These are phyloP conservation scores for Pavo muticus DNA, from an alignment of 2,113 vertebrate species.

Conservation along the genomic window DNA sequence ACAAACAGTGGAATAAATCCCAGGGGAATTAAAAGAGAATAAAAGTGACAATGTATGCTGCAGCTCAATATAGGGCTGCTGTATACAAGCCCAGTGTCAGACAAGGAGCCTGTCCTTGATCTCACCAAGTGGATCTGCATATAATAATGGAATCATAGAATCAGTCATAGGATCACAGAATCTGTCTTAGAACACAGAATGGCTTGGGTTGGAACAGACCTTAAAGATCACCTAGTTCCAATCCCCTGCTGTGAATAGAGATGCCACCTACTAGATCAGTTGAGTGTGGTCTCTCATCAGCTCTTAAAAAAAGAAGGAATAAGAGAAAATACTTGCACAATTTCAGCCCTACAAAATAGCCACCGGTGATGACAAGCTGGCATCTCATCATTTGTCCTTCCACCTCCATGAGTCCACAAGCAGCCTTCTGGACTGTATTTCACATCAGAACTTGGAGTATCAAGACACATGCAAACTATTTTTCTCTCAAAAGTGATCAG, in stretches of 20 bases:
- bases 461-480: not conserved
- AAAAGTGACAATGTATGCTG: not conserved
- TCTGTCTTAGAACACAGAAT: not conserved
- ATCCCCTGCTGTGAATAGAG: not conserved
- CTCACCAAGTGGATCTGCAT: not conserved
- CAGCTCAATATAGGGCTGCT: not conserved
- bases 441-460: not conserved
- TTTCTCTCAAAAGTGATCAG: not conserved
- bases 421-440: not conserved
- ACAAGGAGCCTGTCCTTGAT: not conserved
- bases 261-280: not conserved
- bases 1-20: not conserved
- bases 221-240: not conserved
- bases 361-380: not conserved
- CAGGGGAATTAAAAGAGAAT: not conserved
- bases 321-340: not conserved
- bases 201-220: not conserved
- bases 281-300: not conserved
- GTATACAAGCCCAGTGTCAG: not conserved
- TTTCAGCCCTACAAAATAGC: not conserved
- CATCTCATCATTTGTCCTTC: not conserved
- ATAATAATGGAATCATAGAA: not conserved
- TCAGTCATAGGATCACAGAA: too few species aligned
- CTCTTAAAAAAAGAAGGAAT: not conserved
- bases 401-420: accelerated